These are phyloP conservation scores for Lepidostoma basale DNA, from an alignment of 1,140 invertebrate genomes.

Conservation along the genomic window DNA sequence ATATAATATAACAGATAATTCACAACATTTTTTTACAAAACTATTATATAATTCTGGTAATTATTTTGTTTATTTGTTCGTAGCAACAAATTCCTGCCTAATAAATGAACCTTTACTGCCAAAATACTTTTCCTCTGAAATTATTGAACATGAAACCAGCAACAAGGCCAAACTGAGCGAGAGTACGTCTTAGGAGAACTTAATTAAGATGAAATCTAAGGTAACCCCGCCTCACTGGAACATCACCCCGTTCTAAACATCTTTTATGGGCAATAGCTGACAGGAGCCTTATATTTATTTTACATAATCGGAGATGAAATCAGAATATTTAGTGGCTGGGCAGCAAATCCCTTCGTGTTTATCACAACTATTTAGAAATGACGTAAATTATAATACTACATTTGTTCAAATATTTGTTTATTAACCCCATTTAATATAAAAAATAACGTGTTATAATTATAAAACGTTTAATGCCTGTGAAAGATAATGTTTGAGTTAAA, in stretches of 20 bases:
- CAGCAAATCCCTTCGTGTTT: background rate
- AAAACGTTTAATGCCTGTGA: no score
- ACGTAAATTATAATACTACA: no score
- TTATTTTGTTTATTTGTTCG: no score
- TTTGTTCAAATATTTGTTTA: no score
- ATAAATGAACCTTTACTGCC: background rate
- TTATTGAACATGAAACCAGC: background rate
- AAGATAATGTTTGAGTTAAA: no score
- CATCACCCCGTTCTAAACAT: background rate
- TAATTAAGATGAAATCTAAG: conserved; percentile 20
- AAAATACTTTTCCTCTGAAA: background rate
- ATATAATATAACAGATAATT: no score
- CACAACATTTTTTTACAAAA: no score
- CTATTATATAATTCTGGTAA: no score
- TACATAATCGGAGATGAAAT: background rate
- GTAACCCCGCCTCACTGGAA: background rate
- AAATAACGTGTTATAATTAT: no score
- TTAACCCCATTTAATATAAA: no score
- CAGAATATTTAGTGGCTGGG: background rate
- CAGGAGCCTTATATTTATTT: conserved; percentile 7
- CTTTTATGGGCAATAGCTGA: conserved; percentile 10
- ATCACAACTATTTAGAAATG: background rate
- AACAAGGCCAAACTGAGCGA: no score
- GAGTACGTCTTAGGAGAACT: background rate
- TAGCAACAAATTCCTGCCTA: no score